These are phyloP conservation scores for Leptosomus discolor DNA, from an alignment of 2,113 vertebrate species.

Conservation along the genomic window DNA sequence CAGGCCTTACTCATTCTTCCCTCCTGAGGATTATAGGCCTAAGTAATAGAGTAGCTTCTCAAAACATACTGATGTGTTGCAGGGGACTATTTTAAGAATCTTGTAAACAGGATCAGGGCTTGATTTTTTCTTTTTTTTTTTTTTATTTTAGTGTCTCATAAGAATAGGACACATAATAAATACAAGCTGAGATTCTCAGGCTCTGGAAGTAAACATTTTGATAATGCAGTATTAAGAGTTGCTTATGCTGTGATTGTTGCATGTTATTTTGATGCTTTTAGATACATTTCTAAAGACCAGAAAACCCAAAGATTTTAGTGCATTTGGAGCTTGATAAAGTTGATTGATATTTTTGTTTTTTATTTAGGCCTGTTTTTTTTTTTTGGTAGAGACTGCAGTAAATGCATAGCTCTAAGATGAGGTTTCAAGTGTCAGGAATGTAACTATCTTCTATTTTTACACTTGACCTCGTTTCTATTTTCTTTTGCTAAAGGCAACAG, in stretches of 20 bases:
- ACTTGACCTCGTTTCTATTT: constrained; percentile 60
- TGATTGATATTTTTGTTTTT: not conserved
- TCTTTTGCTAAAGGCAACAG: constrained; percentile 55
- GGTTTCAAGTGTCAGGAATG: constrained; percentile 63
- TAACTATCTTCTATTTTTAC: constrained; percentile 62
- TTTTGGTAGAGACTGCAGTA: not conserved
- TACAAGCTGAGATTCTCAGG: not conserved
- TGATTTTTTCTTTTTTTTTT: no score
- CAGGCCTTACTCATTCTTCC: not conserved
- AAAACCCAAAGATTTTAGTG: not conserved
- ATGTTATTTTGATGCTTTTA: not conserved
- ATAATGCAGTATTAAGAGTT: not conserved
- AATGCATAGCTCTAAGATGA: constrained; percentile 47
- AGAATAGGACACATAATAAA: not conserved
- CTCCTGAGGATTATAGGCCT: not conserved
- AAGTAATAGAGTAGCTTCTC: not conserved
- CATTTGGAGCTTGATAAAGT: not conserved
- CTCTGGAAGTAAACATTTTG: not conserved
- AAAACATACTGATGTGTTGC: not conserved
- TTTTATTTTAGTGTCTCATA: fast-evolving
- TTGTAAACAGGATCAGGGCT: not conserved
- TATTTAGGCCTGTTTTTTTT: not conserved
- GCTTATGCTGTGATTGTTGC: not conserved
- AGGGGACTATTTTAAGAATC: not conserved
- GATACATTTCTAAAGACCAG: not conserved